A percentile compares a stretch with the other conserved stretches of the same genome.
These are phyloP conservation scores for Siderastrea siderea DNA, from an alignment of 92 coral and sea anemone species.

Conservation along the genomic window DNA sequence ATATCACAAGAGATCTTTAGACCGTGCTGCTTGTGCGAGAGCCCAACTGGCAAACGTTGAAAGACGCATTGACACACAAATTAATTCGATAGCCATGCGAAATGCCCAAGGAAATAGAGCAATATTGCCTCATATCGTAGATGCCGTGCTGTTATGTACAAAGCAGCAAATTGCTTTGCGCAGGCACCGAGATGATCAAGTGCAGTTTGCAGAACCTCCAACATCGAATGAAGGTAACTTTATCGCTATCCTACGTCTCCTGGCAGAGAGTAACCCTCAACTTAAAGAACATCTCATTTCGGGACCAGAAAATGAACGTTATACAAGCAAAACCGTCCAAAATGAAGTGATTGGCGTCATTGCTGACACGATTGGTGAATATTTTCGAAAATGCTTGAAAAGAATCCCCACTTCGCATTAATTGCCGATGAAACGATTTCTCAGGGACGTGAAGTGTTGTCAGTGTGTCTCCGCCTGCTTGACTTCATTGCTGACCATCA, in stretches of 20 bases:
- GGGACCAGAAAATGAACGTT: constrained; percentile 76
- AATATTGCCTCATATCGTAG: constrained; percentile 81
- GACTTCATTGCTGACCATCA: constrained; percentile 65
- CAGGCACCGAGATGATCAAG: constrained; percentile 75
- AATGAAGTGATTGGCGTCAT: constrained; percentile 68
- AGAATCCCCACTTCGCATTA: constrained; percentile 67
- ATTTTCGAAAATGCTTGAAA: constrained; percentile 71
- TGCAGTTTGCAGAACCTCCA: constrained; percentile 69
- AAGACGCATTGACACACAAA: no score
- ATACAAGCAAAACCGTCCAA: constrained; percentile 78
- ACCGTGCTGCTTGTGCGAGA: constrained; percentile 21
- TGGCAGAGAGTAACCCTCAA: constrained; percentile 71
- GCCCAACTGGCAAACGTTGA: constrained; percentile 6
- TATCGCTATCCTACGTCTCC: constrained; percentile 68
- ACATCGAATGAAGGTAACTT: constrained; percentile 65
- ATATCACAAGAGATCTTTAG: constrained; percentile 48
- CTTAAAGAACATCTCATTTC: constrained; percentile 57
- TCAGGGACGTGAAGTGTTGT: constrained; percentile 70
- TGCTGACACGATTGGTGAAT: constrained; percentile 73
- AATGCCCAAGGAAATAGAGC: constrained; percentile 60
- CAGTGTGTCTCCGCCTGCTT: constrained; percentile 76
- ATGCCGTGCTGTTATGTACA: constrained; percentile 72
- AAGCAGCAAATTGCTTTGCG: constrained; percentile 80
- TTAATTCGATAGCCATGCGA: background rate
- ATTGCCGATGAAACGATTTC: constrained; percentile 79